phyloP scores from a whole-genome alignment of 2,113 vertebrate genomes.

The Heterochromis multidens region DNA sequence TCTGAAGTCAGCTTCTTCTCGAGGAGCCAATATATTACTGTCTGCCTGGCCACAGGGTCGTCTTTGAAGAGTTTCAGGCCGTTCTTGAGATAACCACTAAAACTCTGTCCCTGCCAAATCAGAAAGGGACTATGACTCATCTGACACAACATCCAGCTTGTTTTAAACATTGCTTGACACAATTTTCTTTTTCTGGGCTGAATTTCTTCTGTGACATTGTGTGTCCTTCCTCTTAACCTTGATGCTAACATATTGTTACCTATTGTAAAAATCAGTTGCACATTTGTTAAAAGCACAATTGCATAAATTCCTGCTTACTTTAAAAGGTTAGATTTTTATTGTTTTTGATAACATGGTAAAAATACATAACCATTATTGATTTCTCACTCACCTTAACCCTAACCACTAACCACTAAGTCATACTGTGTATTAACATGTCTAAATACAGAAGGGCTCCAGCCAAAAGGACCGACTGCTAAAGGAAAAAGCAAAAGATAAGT shows the following conservation, averaged over 20 bases:
- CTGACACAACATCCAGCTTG: not conserved
- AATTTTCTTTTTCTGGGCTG: not conserved
- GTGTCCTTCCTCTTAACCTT: not conserved
- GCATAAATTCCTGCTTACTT: not conserved
- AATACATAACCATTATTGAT: not conserved
- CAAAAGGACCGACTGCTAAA: not conserved
- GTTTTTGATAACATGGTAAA: not conserved
- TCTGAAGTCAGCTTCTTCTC: conserved; percentile 58
- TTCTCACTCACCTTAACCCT: no score
- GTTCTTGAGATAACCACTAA: conserved; percentile 43
- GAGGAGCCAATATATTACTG: conserved; percentile 69
- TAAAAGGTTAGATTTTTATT: not conserved
- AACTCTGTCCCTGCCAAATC: conserved; percentile 29
- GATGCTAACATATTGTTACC: not conserved
- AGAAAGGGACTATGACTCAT: not conserved
- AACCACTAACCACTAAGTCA: no score
- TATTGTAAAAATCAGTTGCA: not conserved
- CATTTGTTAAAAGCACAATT: not conserved
- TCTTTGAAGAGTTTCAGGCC: conserved; percentile 46
- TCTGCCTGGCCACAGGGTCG: conserved; percentile 38
- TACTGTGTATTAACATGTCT: not conserved
- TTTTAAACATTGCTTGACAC: not conserved
- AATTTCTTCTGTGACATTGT: not conserved
- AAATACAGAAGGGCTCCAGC: not conserved
- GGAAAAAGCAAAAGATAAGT: not conserved